Evolutionary conservation across 64 coral and sea anemone species (phyloP).

Genomic region (Acropora tenuis): DNA sequence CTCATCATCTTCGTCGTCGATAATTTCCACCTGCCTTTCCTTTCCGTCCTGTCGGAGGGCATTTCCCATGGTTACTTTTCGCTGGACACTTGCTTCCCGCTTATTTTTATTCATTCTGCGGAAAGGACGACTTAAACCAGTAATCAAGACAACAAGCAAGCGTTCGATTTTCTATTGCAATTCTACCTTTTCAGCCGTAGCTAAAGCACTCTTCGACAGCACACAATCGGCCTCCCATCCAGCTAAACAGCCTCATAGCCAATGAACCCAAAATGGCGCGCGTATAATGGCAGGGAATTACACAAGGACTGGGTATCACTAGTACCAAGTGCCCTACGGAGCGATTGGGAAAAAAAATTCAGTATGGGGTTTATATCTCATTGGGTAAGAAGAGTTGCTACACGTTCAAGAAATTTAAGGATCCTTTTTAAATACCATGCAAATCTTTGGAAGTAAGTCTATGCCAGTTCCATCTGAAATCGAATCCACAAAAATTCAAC

Average conservation of each 20-base stretch:
- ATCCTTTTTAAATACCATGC: constrained; percentile 3
- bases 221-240: background rate
- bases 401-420: constrained; percentile 15
- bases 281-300: background rate
- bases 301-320: background rate
- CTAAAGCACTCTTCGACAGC: background rate
- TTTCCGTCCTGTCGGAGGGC: background rate
- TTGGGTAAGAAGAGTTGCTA: background rate
- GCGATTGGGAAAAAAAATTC: background rate
- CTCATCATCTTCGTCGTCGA: constrained; percentile 26
- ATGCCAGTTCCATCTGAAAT: background rate
- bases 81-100: background rate
- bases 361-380: background rate
- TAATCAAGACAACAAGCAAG: background rate
- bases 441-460: constrained; percentile 47
- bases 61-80: constrained; percentile 8
- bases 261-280: constrained; percentile 40
- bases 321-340: background rate
- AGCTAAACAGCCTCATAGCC: no score
- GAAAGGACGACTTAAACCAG: background rate
- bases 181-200: background rate
- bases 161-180: background rate
- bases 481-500: background rate
- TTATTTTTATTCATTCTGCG: constrained; percentile 9
- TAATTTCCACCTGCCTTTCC: background rate